Evolutionary conservation across 92 coral and sea anemone genomes (phyloP), one percentile per base, ranked within the genome.

Genomic region (Palythoa caribaeorum): DNA sequence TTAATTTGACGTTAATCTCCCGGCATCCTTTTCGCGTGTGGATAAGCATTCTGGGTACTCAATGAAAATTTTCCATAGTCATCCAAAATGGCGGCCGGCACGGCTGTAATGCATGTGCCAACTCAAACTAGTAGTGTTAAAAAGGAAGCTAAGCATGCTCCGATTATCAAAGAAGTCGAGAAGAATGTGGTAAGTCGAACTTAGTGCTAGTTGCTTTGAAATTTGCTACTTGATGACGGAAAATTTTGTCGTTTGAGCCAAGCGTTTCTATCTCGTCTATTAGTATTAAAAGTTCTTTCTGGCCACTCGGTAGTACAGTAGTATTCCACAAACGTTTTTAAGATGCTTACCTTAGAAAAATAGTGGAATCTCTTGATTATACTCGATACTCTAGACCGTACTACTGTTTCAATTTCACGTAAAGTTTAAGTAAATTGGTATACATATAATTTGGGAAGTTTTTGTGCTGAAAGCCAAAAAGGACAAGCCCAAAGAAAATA

Each of bases 11-110:
- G 28, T 28, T 28, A 21, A 17, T 77, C 47, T 77, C 83, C 83
- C 83, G 63, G 72, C 72, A 66, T 63, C 59, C 86, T 66, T 81
- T 80, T 40, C 86, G 76, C 86, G 62, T 21, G 38, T 65, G 91
- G 86, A 70, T 63, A 35, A 13, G 96, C 83, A 93, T 92, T 74
- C 76, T 84, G 98, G 98, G 88, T 71, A 77, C 53, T 52, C 89
- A 70, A 73, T 76, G 57, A 84, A 90, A 76, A 83, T 92, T 94
- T 93, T 78, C 93, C 98, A 77, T 88, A 93, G 96, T 95, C 98
- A 95, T 95, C 93, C 98, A 95, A 93, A 92, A 95, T 95, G 98
- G 98, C 98, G 96, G 98, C 98, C 98, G 98, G 98, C 80, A 93
- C 96, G 92, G 98, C 94, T 89, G 94, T 95, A 68, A 95, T 95